Base-by-base conservation (phyloP, 2,113 vertebrate species). In the Catharus bicknelli region DNA sequence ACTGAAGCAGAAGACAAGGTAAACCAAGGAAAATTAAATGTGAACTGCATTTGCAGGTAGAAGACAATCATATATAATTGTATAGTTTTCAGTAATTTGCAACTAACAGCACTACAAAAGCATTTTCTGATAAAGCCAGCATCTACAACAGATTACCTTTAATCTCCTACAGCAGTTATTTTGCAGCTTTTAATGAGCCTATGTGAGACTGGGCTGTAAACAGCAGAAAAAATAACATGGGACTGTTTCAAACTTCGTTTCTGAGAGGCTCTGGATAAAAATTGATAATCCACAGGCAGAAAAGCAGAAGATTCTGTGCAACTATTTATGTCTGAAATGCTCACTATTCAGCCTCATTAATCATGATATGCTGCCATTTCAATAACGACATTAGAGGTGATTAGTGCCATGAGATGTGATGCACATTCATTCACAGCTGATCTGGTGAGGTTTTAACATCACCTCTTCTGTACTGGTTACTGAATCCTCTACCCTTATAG, bases 21-120 rank as follows among this genome's bases (percentile, higher is more conserved):
- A 92, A 90, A 16, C 21, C 93, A 90, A 64, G 36, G 30, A 82
- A 95, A 83, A 76, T 43, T 48, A 88, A 72, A 86, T 11, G 54
- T 54, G n/a, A 91, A 90, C n/a, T 80, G 34, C 38, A 66, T 62
- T 54, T 81, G 63, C 61, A 90, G 32, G 34, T 70, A 16, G 58
- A 90, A 92, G 36, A 86, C 13, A 55, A 85, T 42, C 59, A 77
- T 21, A 69, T 25, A 13, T 19, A 80, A 77, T 22, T 22, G 13
- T 9, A 23, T 2, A 15, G 7, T 40, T 86, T 83, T 70, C 70
- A 80, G 66, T 61, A 82, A 87, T 87, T 92, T 95, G 62, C 40
- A 93, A 67, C 32, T 66, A 75, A 61, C 4, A 83, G 42, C 57
- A 83, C 17, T 19, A 54, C 29, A 82, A 57, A 84, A 87, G 40